Base-by-base conservation (phyloP, 2,113 vertebrate genomes). In the Heterotilapia buettikoferi region DNA sequence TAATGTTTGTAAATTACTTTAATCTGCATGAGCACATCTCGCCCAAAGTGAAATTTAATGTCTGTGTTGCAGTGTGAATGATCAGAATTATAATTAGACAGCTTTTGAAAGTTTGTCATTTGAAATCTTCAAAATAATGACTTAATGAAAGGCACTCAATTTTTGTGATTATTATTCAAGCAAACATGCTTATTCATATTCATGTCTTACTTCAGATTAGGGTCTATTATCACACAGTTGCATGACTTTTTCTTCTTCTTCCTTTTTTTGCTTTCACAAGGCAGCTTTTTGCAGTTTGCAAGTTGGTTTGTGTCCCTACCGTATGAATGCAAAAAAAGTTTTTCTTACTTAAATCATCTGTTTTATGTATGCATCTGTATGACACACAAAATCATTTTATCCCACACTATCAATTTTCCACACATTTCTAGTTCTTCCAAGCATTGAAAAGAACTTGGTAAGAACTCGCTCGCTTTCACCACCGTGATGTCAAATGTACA, bases 1-100 rank as follows among this genome's bases (percentile, higher is more conserved):
- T 84, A 82, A 91, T 88, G 43, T 90, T 89, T 91, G 80, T 86
- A 90, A 92, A 93, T 86, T 7, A 50, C 82, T 88, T 71, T 81
- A 68, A 93, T 92, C 91, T 88, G 73, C 87, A 90, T 86, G 78
- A 85, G 89, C 76, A 92, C 88, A 91, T 93, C 68, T 92, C 52
- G 76, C 80, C 61, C 38, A 84, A 53, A 92, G 85, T 88, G 63
- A 90, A 88, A 89, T 82, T n/a, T 54, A 73, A 86, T 81, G 84
- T 90, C 83, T 85, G 76, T 68, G 73, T 88, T 57, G 81, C 63
- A 73, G 83, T 85, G 83, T 56, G 79, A 91, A 91, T 84, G 89
- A 71, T 68, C 18, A 40, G 90, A 81, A 90, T 90, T 82, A 85
- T 82, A 80, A 91, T 90, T 84, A 61, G 50, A 84, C 82, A 61